Conservation (phyloP, 1,140 invertebrate species). For the Goniozus legneri region DNA sequence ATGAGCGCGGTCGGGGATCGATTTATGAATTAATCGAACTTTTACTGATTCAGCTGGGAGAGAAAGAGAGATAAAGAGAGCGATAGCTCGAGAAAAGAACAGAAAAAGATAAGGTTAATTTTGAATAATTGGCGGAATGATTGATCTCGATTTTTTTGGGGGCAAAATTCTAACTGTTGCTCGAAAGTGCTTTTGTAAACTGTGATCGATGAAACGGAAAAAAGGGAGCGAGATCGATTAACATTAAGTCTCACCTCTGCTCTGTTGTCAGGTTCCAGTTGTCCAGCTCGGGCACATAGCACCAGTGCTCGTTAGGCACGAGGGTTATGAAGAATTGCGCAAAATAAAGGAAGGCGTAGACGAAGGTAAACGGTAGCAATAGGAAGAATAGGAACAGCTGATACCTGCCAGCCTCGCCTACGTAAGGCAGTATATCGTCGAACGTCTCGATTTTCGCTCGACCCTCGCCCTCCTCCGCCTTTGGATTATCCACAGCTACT, state of each 20-base stretch:
- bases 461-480: constrained; percentile 39
- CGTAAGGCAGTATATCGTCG: constrained; percentile 77
- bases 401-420: constrained; percentile 85
- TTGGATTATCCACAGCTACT: constrained; percentile 37
- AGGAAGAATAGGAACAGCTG: constrained; percentile 83
- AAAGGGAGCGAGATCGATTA: too few species aligned
- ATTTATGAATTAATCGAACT: too few species aligned
- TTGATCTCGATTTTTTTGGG: too few species aligned
- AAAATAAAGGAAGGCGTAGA: constrained; percentile 83
- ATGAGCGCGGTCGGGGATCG: too few species aligned
- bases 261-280: constrained; percentile 41
- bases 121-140: too few species aligned
- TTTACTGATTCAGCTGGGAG: too few species aligned
- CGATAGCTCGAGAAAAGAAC: too few species aligned
- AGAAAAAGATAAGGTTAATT: too few species aligned
- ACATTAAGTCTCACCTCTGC: constrained; percentile 50
- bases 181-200: too few species aligned
- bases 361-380: constrained; percentile 80
- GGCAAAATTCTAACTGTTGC: too few species aligned
- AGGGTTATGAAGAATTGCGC: constrained; percentile 82
- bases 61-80: too few species aligned
- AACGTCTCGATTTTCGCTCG: constrained; percentile 63
- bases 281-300: constrained; percentile 65
- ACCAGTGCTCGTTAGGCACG: constrained; percentile 76
- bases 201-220: too few species aligned